Percentiles rank a stretch among this genome's conserved stretches.
Evolutionary conservation across 2,888 invertebrate species (phyloP).

Genomic region (Philhelius pedissequus): DNA sequence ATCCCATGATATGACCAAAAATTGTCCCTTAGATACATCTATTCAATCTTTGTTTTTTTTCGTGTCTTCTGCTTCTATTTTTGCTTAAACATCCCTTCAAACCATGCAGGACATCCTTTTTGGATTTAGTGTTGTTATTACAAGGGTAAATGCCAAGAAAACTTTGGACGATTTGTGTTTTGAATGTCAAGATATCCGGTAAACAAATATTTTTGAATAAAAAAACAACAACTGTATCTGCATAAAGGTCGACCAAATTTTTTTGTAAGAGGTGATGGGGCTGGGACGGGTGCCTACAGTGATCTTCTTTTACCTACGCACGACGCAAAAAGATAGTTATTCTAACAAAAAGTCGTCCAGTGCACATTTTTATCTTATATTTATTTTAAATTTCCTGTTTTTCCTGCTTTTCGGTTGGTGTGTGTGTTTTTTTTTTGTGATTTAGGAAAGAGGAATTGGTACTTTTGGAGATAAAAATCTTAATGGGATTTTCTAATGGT

Average conservation of each 20-base stretch:
- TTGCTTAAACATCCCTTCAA: conserved; percentile 4
- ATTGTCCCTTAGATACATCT: conserved; percentile 56
- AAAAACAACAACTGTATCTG: background rate
- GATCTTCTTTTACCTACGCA: conserved; percentile 18
- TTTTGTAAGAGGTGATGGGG: accelerated
- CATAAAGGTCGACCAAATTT: conserved; percentile 17
- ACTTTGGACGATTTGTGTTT: conserved; percentile 61
- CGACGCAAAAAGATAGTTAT: conserved; percentile 11
- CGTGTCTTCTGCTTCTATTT: background rate
- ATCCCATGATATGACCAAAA: conserved; percentile 63
- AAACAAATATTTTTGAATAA: conserved; percentile 39
- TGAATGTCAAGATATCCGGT: conserved; percentile 68
- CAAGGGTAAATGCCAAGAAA: conserved; percentile 33
- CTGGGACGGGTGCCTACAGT: background rate
- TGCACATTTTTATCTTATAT: conserved; percentile 52
- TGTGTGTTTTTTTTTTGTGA: background rate
- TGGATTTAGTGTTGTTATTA: conserved; percentile 43
- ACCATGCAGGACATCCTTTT: conserved; percentile 63
- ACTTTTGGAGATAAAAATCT: conserved; percentile 58
- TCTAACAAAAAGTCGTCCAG: conserved; percentile 11
- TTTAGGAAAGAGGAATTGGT: conserved; percentile 15
- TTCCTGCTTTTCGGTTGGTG: background rate
- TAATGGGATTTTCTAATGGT: conserved; percentile 68
- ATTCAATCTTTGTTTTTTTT: conserved; percentile 35
- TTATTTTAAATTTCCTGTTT: conserved; percentile 54